Evolutionary conservation across 1,140 invertebrate genomes (phyloP).

Genomic region (Nomia melanderi): DNA sequence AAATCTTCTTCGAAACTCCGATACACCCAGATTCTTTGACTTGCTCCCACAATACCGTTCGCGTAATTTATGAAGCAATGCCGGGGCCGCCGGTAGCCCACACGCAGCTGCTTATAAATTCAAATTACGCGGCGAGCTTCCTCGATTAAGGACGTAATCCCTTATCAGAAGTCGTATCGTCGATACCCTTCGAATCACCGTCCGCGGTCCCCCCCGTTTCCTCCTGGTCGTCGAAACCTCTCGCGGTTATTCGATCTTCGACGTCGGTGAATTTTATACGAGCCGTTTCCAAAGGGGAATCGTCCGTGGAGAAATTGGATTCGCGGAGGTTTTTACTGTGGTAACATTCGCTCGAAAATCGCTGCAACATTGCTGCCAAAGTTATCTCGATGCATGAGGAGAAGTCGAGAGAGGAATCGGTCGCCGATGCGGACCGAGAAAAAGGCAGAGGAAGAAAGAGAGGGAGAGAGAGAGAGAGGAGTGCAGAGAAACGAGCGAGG

Average conservation of each 20-base stretch:
- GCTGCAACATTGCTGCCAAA: constrained; percentile 23
- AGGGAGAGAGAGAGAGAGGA: background rate
- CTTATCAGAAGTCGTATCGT: constrained; percentile 52
- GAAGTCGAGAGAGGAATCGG: constrained; percentile 21
- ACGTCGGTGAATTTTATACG: constrained; percentile 25
- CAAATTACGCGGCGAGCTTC: constrained; percentile 48
- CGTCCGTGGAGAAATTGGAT: background rate
- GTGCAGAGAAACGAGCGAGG: constrained; percentile 42
- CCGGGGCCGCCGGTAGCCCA: background rate
- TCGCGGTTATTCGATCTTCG: background rate
- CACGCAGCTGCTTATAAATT: constrained; percentile 53
- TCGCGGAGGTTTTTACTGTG: constrained; percentile 53
- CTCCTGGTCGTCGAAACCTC: background rate
- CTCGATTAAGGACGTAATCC: constrained; percentile 37
- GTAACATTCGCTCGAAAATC: constrained; percentile 32
- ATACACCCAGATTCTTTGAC: background rate
- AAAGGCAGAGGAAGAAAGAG: too few species aligned
- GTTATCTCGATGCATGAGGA: constrained; percentile 37
- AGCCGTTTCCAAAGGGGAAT: constrained; percentile 12
- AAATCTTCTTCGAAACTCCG: background rate
- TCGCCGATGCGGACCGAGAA: background rate
- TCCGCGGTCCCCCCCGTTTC: constrained; percentile 13
- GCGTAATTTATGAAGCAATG: constrained; percentile 11
- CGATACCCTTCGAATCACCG: constrained; percentile 42
- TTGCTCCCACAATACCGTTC: background rate